Conservation (phyloP, 2,113 vertebrate species). For the Psilopogon haemacephalus region DNA sequence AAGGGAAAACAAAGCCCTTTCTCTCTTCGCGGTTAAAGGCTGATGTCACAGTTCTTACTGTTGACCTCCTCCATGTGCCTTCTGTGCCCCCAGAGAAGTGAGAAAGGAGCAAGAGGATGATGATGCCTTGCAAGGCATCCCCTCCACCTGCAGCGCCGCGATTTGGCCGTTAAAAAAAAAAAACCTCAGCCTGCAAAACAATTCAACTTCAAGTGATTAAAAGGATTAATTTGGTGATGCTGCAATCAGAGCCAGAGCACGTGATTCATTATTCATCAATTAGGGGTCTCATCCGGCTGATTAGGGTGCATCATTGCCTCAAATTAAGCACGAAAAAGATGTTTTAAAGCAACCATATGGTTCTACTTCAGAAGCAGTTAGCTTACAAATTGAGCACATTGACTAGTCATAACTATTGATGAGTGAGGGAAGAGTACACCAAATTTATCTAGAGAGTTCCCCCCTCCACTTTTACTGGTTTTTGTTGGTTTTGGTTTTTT, state of each 20-base stretch:
- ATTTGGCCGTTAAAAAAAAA: neutral
- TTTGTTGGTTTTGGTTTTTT: too few species aligned
- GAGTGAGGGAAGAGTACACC: constrained; percentile 45
- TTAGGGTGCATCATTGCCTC: constrained; percentile 74
- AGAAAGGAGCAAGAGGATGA: neutral
- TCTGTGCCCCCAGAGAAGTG: neutral
- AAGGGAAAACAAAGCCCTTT: neutral
- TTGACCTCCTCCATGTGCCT: neutral
- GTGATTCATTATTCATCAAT: constrained; percentile 63
- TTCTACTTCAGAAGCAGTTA: constrained; percentile 70
- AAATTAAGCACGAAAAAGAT: constrained; percentile 75
- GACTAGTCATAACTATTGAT: constrained; percentile 26
- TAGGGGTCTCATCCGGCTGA: constrained; percentile 70
- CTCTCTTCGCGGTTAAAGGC: fast-evolving
- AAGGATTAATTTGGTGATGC: constrained; percentile 64
- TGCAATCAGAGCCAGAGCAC: constrained; percentile 53
- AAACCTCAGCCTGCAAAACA: constrained; percentile 9
- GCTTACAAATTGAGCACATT: constrained; percentile 51
- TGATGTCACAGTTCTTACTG: neutral
- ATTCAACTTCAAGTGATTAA: constrained; percentile 64
- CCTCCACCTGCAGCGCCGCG: constrained; percentile 30
- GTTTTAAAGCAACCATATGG: constrained; percentile 74
- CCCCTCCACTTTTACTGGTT: neutral
- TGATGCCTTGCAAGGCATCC: constrained; percentile 1
- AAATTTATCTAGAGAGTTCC: constrained; percentile 46